Percentiles rank a stretch among this genome's conserved stretches.
phyloP scores from a whole-genome alignment of 2,797 vertebrate species.

The Alectoris magna region DNA sequence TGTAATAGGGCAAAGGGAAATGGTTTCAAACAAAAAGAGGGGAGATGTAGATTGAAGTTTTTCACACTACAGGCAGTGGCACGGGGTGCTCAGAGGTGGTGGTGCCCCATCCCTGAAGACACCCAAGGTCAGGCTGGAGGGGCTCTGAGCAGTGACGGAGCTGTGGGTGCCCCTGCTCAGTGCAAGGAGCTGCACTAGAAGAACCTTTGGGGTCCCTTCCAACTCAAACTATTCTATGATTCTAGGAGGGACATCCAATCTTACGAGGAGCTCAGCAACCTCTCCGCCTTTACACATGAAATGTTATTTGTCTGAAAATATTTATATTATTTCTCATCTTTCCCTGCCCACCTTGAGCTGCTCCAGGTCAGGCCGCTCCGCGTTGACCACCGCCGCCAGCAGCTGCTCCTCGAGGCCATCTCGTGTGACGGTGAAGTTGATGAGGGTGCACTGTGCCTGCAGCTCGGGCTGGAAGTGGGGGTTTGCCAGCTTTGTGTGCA shows the following conservation, averaged over 20 bases:
- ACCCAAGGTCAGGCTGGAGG: too few species aligned
- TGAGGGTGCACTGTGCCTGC: constrained; percentile 96
- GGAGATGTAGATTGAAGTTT: too few species aligned
- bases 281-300: neutral
- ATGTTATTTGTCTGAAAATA: neutral
- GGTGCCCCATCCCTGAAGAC: too few species aligned
- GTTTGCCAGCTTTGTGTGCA: constrained; percentile 95
- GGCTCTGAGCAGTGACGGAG: too few species aligned
- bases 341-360: constrained; percentile 86
- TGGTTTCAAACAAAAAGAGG: too few species aligned
- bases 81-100: too few species aligned
- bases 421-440: constrained; percentile 94
- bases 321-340: neutral
- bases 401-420: constrained; percentile 95
- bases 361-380: constrained; percentile 94
- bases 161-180: too few species aligned
- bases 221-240: too few species aligned
- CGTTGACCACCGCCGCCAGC: constrained; percentile 90
- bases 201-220: too few species aligned
- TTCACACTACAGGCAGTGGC: too few species aligned
- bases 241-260: neutral
- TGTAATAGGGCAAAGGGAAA: too few species aligned
- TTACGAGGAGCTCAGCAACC: neutral
- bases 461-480: constrained; percentile 97
- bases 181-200: too few species aligned